Evolutionary conservation across 2,113 vertebrate genomes (phyloP), one percentile per base, ranked within the genome.

Genomic region (Pollimyrus isidori): DNA sequence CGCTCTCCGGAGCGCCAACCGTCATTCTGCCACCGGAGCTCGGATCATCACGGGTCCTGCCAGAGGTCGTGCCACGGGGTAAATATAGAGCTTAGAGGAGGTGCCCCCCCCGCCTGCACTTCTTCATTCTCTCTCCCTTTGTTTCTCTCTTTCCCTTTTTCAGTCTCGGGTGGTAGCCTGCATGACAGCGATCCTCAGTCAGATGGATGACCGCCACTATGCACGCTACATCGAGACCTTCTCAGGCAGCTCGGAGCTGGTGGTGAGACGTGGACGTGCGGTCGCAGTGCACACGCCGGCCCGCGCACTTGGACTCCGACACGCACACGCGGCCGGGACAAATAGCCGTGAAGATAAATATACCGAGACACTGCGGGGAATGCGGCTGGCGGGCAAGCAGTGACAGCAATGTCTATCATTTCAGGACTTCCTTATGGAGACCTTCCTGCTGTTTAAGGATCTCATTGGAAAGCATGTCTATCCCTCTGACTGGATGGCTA

Each of bases 381-480:
- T 23, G 45, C 45, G 6, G 7, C 82, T n/a, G 39, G 42, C 23
- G 26, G 11, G 45, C 58, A 91, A 49, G 91, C 45, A 46, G 15
- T 56, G 91, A 45, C 2, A 86, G 19, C 42, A 11, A 4, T 88
- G 35, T 0, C 89, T 92, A 90, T 52, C 91, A 56, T 10, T 94
- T 90, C 91, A 99, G 98, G 98, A 99, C 94, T 99, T 99, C 94
- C 86, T 99, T 93, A 99, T 99, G 98, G 98, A 99, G 93, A 98
- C 98, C 0, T 99, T 99, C 94, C 95, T 99, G 35, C 96, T 99
- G 95, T 99, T 99, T 93, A 99, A 96, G 92, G 98, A 99, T 89
- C 96, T 98, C 87, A 99, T 99, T 82, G 97, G 98, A 89, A 98
- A 98, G 92, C 98, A 98, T 0, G 98, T 99, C 90, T 99, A 99